Evolutionary conservation across 1,140 invertebrate species (phyloP).

Genomic region (Bicyclus anynana): DNA sequence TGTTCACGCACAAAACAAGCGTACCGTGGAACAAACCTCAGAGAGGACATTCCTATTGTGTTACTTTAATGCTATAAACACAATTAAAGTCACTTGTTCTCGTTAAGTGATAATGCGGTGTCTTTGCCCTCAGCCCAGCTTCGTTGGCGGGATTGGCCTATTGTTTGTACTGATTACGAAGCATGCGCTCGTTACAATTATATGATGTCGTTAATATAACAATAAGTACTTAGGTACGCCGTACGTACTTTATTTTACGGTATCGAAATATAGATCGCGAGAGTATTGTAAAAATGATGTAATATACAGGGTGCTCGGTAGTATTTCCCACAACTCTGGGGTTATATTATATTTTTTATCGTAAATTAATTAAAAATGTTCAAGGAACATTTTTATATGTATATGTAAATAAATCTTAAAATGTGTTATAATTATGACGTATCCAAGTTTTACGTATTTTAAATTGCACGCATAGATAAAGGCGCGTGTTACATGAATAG

Average conservation of each 20-base stretch:
- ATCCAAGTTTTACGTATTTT: too few relatives aligned
- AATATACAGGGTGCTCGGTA: too few relatives aligned
- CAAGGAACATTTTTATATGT: too few relatives aligned
- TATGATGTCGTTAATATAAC: not conserved
- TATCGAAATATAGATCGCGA: not conserved
- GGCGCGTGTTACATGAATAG: too few relatives aligned
- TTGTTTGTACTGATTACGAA: slow-evolving; percentile 38
- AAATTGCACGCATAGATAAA: too few relatives aligned
- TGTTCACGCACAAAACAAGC: slow-evolving; percentile 5
- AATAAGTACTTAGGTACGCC: not conserved
- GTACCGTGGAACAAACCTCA: slow-evolving; percentile 18
- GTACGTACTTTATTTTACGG: not conserved
- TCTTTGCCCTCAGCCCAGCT: slow-evolving; percentile 50
- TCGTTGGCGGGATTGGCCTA: slow-evolving; percentile 29
- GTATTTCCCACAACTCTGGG: too few relatives aligned
- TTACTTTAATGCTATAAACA: slow-evolving; percentile 59
- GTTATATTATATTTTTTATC: too few relatives aligned
- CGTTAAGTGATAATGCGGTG: slow-evolving; percentile 64
- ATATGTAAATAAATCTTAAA: too few relatives aligned
- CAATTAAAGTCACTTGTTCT: slow-evolving; percentile 73
- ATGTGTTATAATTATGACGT: too few relatives aligned
- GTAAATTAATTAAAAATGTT: too few relatives aligned
- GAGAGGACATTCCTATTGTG: slow-evolving; percentile 18
- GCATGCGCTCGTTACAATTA: slow-evolving; percentile 1
- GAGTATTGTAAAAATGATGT: not conserved